These are phyloP conservation scores for Microctenopoma steveboyesi DNA, from an alignment of 2,797 vertebrate species.

Conservation along the genomic window DNA sequence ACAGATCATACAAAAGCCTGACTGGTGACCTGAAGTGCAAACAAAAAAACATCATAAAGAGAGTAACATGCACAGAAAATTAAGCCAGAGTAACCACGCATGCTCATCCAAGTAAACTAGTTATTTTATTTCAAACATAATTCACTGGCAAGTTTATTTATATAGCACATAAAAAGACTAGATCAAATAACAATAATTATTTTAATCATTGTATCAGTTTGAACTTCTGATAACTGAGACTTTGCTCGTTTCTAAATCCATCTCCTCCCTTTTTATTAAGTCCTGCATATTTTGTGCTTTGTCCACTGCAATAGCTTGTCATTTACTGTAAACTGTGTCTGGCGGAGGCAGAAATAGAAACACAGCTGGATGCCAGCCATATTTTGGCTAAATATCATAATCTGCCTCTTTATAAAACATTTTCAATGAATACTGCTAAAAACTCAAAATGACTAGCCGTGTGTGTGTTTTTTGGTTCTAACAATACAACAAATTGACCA, in stretches of 20 bases:
- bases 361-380: neutral
- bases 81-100: neutral
- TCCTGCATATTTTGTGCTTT: neutral
- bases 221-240: neutral
- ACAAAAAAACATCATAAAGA: neutral
- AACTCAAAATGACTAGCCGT: neutral
- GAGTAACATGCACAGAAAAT: neutral
- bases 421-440: neutral
- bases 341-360: too few species aligned
- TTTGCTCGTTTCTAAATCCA: too few species aligned
- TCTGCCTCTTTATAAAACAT: neutral
- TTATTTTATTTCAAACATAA: neutral
- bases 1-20: constrained; percentile 97
- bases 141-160: neutral
- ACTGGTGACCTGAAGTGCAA: constrained; percentile 88
- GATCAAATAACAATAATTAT: neutral
- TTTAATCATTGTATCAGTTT: neutral
- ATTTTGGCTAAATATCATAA: neutral
- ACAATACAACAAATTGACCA: neutral
- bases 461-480: neutral
- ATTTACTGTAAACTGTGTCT: neutral
- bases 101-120: neutral
- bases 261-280: neutral
- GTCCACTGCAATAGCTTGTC: neutral
- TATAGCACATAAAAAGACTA: neutral